Conservation (phyloP, 2,113 vertebrate genomes). For the Rissa tridactyla region DNA sequence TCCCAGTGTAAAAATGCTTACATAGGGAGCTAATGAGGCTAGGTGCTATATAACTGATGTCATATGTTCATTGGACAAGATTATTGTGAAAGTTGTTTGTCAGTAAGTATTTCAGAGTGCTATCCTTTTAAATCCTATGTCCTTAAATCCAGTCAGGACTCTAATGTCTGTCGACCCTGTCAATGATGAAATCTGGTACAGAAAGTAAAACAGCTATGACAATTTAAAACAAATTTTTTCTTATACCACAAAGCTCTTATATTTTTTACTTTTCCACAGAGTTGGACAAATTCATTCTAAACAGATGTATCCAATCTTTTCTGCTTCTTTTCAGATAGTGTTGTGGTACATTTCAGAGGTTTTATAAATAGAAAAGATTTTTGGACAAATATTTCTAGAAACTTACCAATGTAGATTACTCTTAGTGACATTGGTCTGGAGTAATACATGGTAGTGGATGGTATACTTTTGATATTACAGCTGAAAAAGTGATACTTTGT, state of each 20-base stretch:
- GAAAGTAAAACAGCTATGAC: neutral
- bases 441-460: neutral
- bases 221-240: neutral
- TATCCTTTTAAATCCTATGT: neutral
- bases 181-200: neutral
- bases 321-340: neutral
- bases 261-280: neutral
- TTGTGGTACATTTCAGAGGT: neutral
- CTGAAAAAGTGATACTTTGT: neutral
- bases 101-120: neutral
- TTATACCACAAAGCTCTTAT: neutral
- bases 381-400: neutral
- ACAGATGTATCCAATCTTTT: neutral
- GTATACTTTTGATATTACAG: neutral
- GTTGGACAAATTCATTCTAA: neutral
- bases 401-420: neutral
- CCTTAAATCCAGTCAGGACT: neutral
- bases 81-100: neutral
- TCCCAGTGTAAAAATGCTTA: neutral
- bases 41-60: neutral
- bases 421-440: neutral
- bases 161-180: neutral
- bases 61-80: neutral
- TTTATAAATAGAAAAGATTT: neutral
- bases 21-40: neutral